Evolutionary conservation across 2,888 invertebrate genomes (phyloP).

Genomic region (Lepidochitona cinerea): DNA sequence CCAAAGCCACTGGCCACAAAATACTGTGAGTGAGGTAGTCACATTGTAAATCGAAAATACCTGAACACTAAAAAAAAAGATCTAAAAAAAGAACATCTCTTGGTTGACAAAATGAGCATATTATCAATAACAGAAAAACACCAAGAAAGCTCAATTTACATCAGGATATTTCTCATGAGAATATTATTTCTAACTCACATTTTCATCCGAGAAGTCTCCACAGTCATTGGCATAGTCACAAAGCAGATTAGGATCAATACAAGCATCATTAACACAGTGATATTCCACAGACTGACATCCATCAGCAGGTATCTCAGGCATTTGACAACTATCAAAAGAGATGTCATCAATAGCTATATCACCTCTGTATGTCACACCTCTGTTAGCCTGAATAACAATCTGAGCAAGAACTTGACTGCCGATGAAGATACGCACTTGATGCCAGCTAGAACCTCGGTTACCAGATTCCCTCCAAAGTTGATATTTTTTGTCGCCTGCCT

Average conservation of each 20-base stretch:
- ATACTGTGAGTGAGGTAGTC: too few species aligned
- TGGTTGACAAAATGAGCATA: too few species aligned
- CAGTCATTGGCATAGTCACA: slow-evolving; percentile 63
- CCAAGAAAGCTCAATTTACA: too few species aligned
- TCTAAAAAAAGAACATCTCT: too few species aligned
- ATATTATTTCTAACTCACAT: too few species aligned
- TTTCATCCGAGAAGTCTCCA: slow-evolving; percentile 60
- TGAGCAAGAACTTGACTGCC: slow-evolving; percentile 39
- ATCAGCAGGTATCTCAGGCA: slow-evolving; percentile 26
- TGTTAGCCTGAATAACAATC: slow-evolving; percentile 44
- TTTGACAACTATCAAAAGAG: slow-evolving; percentile 51
- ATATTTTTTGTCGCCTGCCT: slow-evolving; percentile 17
- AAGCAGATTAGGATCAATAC: slow-evolving; percentile 40
- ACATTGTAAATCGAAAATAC: too few species aligned
- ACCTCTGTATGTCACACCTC: slow-evolving; percentile 41
- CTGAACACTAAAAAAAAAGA: too few species aligned
- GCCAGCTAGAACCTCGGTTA: slow-evolving; percentile 40
- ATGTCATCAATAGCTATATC: slow-evolving; percentile 56
- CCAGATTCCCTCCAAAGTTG: slow-evolving; percentile 38
- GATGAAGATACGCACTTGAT: slow-evolving; percentile 41
- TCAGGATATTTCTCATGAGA: too few species aligned
- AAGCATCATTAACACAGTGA: slow-evolving; percentile 49
- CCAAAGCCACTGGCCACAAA: too few species aligned
- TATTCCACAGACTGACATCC: slow-evolving; percentile 36
- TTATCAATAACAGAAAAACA: too few species aligned